Evolutionary conservation across 2,888 invertebrate species (phyloP).

Genomic region (Eupeodes luniger): DNA sequence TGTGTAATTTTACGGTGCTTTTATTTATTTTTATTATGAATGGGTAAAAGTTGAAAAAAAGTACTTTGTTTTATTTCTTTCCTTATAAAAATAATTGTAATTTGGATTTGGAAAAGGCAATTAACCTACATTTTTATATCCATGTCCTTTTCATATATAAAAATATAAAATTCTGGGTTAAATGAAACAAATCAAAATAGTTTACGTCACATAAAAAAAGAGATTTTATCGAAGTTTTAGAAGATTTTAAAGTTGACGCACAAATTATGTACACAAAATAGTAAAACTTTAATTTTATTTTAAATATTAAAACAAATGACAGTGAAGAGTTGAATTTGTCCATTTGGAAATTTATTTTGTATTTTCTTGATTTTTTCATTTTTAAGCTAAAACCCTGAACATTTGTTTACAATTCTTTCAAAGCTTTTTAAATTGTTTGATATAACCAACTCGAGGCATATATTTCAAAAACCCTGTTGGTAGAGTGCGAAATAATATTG

Average conservation of each 20-base stretch:
- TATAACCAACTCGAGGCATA: too few relatives aligned
- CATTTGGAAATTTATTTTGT: too few relatives aligned
- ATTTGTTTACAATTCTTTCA: too few relatives aligned
- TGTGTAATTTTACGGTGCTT: slow-evolving; percentile 68
- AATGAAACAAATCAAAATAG: neutral
- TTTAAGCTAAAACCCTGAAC: too few relatives aligned
- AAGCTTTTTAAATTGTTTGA: too few relatives aligned
- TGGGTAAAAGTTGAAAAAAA: slow-evolving; percentile 55
- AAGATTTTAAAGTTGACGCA: neutral
- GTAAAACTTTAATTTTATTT: too few relatives aligned
- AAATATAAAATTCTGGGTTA: neutral
- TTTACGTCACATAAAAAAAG: neutral
- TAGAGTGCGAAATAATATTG: slow-evolving; percentile 1
- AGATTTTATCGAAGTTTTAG: neutral
- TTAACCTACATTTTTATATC: slow-evolving; percentile 51
- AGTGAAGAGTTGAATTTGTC: too few relatives aligned
- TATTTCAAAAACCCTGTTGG: neutral
- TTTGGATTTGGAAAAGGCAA: slow-evolving; percentile 30
- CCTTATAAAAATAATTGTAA: slow-evolving; percentile 22
- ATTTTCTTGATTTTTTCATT: too few relatives aligned
- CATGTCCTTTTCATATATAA: neutral
- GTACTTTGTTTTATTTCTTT: neutral
- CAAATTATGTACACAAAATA: neutral
- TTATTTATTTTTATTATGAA: slow-evolving; percentile 61
- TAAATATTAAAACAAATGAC: too few relatives aligned